Conservation (phyloP, 2,888 invertebrate species). For the Amphipyra tragopoginis region DNA sequence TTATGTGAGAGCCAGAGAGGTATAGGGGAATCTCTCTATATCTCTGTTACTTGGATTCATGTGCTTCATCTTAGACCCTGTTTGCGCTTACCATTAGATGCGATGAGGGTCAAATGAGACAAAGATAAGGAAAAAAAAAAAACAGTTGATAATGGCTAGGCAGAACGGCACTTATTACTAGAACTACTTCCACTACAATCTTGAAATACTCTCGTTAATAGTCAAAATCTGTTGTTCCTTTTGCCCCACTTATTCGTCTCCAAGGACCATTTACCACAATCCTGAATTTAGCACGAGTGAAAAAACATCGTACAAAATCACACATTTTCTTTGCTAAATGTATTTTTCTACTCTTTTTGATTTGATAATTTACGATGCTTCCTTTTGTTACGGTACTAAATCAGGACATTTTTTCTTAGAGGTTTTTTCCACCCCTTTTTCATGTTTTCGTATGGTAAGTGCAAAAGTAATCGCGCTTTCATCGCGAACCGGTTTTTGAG, state of each 20-base stretch:
- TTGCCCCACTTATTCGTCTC: constrained; percentile 17
- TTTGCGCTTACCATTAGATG: too few species aligned
- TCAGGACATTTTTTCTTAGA: constrained; percentile 37
- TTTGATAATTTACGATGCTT: constrained; percentile 67
- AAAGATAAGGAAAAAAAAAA: too few species aligned
- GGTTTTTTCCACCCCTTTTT: constrained; percentile 21
- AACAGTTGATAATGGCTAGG: too few species aligned
- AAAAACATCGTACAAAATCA: constrained; percentile 35
- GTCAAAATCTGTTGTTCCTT: constrained; percentile 13
- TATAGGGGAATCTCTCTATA: too few species aligned
- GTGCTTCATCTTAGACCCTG: too few species aligned
- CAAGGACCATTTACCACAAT: constrained; percentile 45
- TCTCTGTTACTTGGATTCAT: too few species aligned
- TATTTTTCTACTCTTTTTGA: constrained; percentile 55
- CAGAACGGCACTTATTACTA: too few species aligned
- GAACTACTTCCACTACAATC: constrained; percentile 7
- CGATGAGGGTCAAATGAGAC: too few species aligned
- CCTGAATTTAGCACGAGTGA: constrained; percentile 23
- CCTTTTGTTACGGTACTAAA: constrained; percentile 58
- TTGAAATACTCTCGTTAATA: constrained; percentile 14
- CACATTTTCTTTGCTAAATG: constrained; percentile 31
- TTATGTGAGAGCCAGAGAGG: too few species aligned
- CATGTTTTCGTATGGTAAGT: constrained; percentile 35
- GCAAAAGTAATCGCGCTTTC: constrained; percentile 23
- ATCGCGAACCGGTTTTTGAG: constrained; percentile 10